Evolutionary conservation across 2,888 invertebrate genomes (phyloP).

Genomic region (Choristoneura rosaceana): DNA sequence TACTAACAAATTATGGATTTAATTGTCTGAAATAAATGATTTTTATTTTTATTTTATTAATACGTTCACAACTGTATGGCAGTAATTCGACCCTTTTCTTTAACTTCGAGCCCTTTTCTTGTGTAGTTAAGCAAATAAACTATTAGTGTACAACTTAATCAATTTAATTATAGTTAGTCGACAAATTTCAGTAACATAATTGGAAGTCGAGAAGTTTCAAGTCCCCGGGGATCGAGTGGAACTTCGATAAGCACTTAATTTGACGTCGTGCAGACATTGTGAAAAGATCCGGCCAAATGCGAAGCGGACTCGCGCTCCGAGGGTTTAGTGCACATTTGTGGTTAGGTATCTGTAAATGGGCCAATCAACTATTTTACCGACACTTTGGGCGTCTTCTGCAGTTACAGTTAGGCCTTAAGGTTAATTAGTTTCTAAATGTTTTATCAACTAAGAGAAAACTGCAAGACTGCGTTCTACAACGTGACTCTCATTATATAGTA

Average conservation of each 20-base stretch:
- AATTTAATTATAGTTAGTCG: conserved; percentile 13
- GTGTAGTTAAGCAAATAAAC: neutral
- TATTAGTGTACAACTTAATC: conserved; percentile 13
- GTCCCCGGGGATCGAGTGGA: neutral
- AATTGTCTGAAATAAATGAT: no score
- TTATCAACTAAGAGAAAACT: neutral
- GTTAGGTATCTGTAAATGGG: no score
- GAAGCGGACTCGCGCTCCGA: no score
- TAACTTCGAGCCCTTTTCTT: neutral
- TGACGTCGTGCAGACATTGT: no score
- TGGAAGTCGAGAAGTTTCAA: neutral
- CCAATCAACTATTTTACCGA: no score
- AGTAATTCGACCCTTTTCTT: neutral
- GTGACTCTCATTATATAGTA: neutral
- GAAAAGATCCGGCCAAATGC: no score
- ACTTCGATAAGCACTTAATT: neutral
- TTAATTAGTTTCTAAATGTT: neutral
- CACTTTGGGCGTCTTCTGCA: no score
- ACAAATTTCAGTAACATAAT: conserved; percentile 6
- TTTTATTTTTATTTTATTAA: no score
- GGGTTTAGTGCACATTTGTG: no score
- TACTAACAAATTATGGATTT: no score
- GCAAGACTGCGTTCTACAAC: neutral
- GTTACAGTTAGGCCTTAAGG: neutral
- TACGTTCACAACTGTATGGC: no score